These are phyloP conservation scores for Salarias fasciatus DNA, from an alignment of 2,797 vertebrate species.

Conservation along the genomic window DNA sequence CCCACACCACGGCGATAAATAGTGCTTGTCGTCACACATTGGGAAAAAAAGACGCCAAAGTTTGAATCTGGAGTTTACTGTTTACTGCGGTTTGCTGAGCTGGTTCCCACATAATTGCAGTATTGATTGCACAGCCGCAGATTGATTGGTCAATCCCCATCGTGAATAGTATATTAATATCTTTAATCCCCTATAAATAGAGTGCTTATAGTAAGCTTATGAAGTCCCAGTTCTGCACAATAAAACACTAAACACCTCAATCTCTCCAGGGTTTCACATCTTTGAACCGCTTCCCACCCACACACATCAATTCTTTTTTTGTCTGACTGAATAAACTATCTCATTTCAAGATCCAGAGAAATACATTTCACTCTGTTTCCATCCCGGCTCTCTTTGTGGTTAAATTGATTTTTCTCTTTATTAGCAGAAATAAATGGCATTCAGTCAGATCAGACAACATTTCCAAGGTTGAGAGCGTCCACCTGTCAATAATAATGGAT, in stretches of 20 bases:
- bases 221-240: conserved; percentile 64
- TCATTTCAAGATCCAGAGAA: conserved; percentile 60
- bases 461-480: conserved; percentile 13
- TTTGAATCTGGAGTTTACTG: conserved; percentile 40
- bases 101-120: conserved; percentile 71
- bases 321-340: conserved; percentile 50
- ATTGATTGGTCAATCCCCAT: conserved; percentile 72
- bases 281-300: conserved; percentile 53
- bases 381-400: conserved; percentile 47
- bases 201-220: conserved; percentile 53
- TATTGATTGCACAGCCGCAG: conserved; percentile 61
- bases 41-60: conserved; percentile 36
- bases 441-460: conserved; percentile 29
- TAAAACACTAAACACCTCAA: conserved; percentile 71
- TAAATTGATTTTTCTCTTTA: conserved; percentile 63
- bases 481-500: conserved; percentile 32
- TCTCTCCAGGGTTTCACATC: conserved; percentile 58
- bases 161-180: conserved; percentile 68
- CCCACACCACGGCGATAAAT: conserved; percentile 50
- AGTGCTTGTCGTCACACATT: conserved; percentile 27
- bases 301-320: conserved; percentile 22
- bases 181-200: conserved; percentile 61
- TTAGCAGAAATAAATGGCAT: conserved; percentile 55
- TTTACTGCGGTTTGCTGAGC: conserved; percentile 58
- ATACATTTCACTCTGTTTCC: conserved; percentile 48